Evolutionary conservation across 2,113 vertebrate genomes (phyloP), one percentile per base, ranked within the genome.

Genomic region (Rhizomys pruinosus): DNA sequence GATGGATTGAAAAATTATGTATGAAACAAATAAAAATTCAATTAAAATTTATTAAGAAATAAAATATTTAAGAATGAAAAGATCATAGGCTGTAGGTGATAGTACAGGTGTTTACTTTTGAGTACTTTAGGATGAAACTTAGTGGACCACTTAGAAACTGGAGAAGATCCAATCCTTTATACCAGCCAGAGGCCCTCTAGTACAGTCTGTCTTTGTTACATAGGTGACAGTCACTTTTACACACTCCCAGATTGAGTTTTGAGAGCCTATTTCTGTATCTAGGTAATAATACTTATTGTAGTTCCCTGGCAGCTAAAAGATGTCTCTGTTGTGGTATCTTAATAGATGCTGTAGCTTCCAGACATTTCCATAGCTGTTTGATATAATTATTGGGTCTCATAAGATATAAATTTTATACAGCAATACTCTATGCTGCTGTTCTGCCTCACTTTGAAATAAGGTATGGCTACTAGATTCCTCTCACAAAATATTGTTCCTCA

Each of bases 311-410:
- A 95, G 27, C 27, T 78, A 78, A 91, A 93, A 92, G 29, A 74
- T 16, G n/a, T 85, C 88, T 80, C 91, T 95, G 88, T 91, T 95
- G 11, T 32, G 19, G 19, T 90, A 63, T 74, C 87, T 93, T 95
- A 92, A 95, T 97, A 92, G 68, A 77, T 78, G 89, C 80, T 94
- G 68, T 84, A 88, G 72, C 90, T 73, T 59, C 84, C 91, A 90
- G 57, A 25, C 61, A 63, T 95, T 97, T 97, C 91, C 94, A 93
- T 95, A 97, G 91, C 92, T 7, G 10, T 97, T 98, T 92, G 44
- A 96, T 97, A 42, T 94, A 97, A 97, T 97, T 97, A 96, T 7
- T 91, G 68, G 85, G 71, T 34, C 61, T 95, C 95, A 95, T 94
- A 95, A 97, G 96, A 95, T 89, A 81, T 74, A 89, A 77, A 96